Percentiles rank a stretch among this genome's conserved stretches.
Evolutionary conservation across 2,113 vertebrate genomes (phyloP).

Genomic region (Pandion haliaetus): DNA sequence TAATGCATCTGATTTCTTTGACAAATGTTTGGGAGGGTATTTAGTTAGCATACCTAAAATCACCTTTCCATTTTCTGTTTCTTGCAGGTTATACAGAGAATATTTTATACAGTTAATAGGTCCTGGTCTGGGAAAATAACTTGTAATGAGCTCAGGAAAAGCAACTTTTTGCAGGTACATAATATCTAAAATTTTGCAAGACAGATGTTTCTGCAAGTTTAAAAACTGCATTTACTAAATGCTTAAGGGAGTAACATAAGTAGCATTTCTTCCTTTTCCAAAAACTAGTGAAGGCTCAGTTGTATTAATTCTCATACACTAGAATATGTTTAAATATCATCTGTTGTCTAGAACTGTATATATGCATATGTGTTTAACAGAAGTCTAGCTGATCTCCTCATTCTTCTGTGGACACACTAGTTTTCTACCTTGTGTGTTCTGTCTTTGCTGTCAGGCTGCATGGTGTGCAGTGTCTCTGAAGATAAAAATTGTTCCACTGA

Average conservation of each 20-base stretch:
- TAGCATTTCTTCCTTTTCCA: neutral
- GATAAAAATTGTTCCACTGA: neutral
- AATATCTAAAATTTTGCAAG: neutral
- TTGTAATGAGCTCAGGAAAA: constrained; percentile 87
- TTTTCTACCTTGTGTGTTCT: neutral
- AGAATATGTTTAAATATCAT: neutral
- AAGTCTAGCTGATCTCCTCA: neutral
- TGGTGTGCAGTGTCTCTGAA: neutral
- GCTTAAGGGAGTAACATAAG: neutral
- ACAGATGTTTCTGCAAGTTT: neutral
- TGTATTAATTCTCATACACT: neutral
- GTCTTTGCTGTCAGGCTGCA: neutral
- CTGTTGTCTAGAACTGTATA: neutral
- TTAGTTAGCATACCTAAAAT: neutral
- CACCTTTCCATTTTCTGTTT: neutral
- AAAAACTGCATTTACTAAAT: neutral
- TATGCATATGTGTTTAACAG: neutral
- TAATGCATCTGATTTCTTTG: neutral
- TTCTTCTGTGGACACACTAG: neutral
- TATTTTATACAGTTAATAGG: constrained; percentile 95
- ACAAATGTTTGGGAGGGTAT: neutral
- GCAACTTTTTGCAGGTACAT: constrained; percentile 89
- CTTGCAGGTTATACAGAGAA: constrained; percentile 91
- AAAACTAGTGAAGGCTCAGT: neutral
- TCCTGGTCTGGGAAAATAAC: constrained; percentile 94